Conservation (phyloP, 2,888 invertebrate genomes). For the Helicoverpa assulta region DNA sequence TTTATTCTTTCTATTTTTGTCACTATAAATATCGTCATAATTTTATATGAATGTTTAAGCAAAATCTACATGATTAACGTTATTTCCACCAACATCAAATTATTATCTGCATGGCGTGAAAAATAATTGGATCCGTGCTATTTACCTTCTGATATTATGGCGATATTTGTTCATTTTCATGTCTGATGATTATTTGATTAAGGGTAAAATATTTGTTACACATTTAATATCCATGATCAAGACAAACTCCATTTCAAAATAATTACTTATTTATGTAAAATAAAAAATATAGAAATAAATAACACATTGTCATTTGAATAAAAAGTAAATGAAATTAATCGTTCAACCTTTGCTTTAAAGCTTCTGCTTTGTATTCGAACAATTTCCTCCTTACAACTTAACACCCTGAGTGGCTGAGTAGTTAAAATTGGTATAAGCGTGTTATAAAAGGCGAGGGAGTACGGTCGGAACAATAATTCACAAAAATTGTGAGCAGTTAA, state of each 20-base stretch:
- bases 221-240: slow-evolving; percentile 20
- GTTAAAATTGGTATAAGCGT: slow-evolving; percentile 83
- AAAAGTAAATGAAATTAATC: slow-evolving; percentile 1
- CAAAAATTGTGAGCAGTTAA: slow-evolving; percentile 88
- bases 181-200: slow-evolving; percentile 13
- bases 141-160: no score
- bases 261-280: slow-evolving; percentile 7
- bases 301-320: not conserved
- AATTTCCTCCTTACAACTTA: slow-evolving; percentile 69
- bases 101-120: no score
- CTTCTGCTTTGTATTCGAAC: slow-evolving; percentile 49
- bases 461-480: slow-evolving; percentile 86
- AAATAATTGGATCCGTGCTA: slow-evolving; percentile 4
- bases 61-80: no score
- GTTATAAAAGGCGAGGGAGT: slow-evolving; percentile 85
- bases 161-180: slow-evolving; percentile 11
- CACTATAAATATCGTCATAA: not conserved
- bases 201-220: slow-evolving; percentile 10
- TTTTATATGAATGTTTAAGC: no score
- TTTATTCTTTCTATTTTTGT: not conserved
- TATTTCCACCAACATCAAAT: no score
- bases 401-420: slow-evolving; percentile 76
- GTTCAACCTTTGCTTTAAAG: slow-evolving; percentile 15
- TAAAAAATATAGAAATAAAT: no score
- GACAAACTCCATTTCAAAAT: slow-evolving; percentile 8